phyloP scores from a whole-genome alignment of 2,888 invertebrate species.

The Punctoribates punctum region DNA sequence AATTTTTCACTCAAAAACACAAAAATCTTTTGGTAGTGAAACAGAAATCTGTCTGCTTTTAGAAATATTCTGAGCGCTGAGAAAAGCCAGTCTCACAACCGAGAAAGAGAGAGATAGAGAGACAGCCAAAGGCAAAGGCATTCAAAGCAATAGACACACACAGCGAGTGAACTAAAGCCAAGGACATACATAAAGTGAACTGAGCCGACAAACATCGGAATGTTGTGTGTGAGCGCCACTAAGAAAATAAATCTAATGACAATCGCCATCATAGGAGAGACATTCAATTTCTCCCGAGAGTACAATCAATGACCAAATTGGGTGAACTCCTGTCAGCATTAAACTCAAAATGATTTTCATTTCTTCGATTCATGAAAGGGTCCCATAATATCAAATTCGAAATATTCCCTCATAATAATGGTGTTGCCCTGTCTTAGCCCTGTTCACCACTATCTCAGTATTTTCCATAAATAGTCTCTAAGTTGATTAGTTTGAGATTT shows the following conservation, averaged over 20 bases:
- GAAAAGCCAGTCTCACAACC: too few relatives aligned
- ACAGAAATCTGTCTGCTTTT: constrained; percentile 18
- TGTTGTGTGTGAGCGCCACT: neutral
- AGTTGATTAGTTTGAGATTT: neutral
- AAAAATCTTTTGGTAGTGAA: neutral
- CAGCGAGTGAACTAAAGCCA: constrained; percentile 7
- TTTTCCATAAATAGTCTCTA: neutral
- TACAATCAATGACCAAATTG: constrained; percentile 22
- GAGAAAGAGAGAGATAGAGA: neutral
- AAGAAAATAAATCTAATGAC: constrained; percentile 32
- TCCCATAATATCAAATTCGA: too few relatives aligned
- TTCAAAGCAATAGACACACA: neutral
- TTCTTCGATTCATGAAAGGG: neutral
- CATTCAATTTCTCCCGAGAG: constrained; percentile 10
- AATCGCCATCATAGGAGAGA: constrained; percentile 28
- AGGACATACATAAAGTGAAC: constrained; percentile 1
- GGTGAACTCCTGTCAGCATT: constrained; percentile 3
- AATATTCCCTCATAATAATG: too few relatives aligned
- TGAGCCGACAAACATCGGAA: constrained; percentile 18
- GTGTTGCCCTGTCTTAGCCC: too few relatives aligned
- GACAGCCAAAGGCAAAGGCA: neutral
- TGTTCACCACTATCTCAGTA: too few relatives aligned
- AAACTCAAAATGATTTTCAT: neutral
- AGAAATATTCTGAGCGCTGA: neutral
- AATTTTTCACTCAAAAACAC: neutral